Evolutionary conservation across 2,113 vertebrate species (phyloP), one percentile per base, ranked within the genome.

Genomic region (Amphiprion percula): DNA sequence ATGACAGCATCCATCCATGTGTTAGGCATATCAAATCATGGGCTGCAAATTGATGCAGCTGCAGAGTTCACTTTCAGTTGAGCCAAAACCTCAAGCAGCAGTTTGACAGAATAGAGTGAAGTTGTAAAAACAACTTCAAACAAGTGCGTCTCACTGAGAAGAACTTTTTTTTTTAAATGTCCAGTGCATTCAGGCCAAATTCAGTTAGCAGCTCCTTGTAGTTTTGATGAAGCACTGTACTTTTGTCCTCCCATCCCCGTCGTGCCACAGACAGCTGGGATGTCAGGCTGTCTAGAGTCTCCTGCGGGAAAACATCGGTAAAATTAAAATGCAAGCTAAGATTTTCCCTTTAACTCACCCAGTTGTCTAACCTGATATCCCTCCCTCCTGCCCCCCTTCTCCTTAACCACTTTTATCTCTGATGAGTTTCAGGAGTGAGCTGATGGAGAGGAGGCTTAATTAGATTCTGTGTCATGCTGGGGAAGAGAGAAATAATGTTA

Each of bases 261-360:
- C 61, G 91, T 60, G 88, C 19, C 0, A 61, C 76, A 77, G 80
- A 70, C 78, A 95, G 77, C 74, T 94, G 93, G 60, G 86, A 85
- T 50, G 93, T 88, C 58, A 96, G 72, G 52, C 39, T 64, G 82
- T 96, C 93, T 52, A 96, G 85, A 80, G 82, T 95, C 16, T 83
- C 88, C 93, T 96, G 79, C 19, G 37, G 60, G 33, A 74, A 71
- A 28, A 75, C 10, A 84, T 65, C 5, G 41, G 53, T 33, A 17
- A 26, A 67, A 23, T 58, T 55, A 52, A 80, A 19, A 75, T 30
- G 23, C 50, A 49, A 23, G 73, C 46, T 75, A n/a, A 77, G 46
- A 46, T 68, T 58, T 49, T 67, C 15, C 17, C 33, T 59, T 76
- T 15, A 64, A 71, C 52, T 67, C 67, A 77, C 30, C 23, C 14